Evolutionary conservation across 2,888 invertebrate species (phyloP).

Genomic region (Watsonalla cultraria): DNA sequence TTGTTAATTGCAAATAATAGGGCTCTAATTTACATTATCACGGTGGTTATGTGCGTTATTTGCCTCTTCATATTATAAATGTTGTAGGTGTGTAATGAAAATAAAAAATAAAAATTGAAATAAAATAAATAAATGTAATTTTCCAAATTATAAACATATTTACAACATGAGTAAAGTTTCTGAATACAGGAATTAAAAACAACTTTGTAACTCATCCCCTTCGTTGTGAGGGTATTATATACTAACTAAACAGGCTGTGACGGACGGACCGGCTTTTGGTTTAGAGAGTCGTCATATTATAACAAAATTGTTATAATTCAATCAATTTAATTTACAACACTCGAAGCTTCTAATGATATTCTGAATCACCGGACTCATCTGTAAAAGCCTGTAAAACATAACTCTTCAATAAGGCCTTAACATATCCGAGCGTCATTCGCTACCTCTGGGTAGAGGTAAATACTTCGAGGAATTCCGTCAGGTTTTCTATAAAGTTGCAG

Average conservation of each 20-base stretch:
- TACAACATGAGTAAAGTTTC: slow-evolving; percentile 66
- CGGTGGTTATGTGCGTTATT: slow-evolving; percentile 63
- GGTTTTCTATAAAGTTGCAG: too few relatives aligned
- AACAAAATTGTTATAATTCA: too few relatives aligned
- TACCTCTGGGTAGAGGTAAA: too few relatives aligned
- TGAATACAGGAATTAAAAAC: slow-evolving; percentile 43
- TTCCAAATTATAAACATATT: slow-evolving; percentile 68
- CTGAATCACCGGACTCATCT: neutral
- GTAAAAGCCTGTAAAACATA: slow-evolving; percentile 18
- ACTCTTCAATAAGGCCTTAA: slow-evolving; percentile 21
- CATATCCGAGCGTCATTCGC: too few relatives aligned
- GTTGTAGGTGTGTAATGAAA: slow-evolving; percentile 22
- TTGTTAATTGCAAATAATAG: slow-evolving; percentile 14
- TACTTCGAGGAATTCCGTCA: too few relatives aligned
- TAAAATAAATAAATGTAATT: slow-evolving; percentile 76
- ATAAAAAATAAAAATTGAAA: slow-evolving; percentile 54
- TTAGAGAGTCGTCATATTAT: too few relatives aligned
- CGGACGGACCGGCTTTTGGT: too few relatives aligned
- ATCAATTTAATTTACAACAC: too few relatives aligned
- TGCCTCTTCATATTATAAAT: slow-evolving; percentile 39
- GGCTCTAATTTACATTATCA: slow-evolving; percentile 16
- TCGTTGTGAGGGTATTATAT: slow-evolving; percentile 24
- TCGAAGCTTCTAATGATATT: too few relatives aligned
- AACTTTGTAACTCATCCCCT: slow-evolving; percentile 42
- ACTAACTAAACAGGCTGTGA: slow-evolving; percentile 14